Base-by-base conservation (phyloP, 2,888 invertebrate genomes). In the Neoscelio sp. region DNA sequence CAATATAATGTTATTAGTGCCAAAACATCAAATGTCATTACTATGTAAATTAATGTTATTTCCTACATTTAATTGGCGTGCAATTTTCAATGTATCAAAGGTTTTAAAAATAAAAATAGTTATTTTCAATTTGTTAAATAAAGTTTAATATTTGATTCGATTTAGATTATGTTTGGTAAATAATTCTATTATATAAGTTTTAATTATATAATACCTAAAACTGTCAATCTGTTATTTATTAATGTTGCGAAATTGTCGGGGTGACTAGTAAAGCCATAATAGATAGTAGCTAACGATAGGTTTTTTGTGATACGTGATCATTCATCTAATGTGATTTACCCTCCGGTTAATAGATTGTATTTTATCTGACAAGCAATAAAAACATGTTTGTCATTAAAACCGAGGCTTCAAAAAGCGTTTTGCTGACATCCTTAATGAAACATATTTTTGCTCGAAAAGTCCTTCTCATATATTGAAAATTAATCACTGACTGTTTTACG, bases 331-430 rank as follows among this genome's bases (percentile, higher is more conserved):
- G 50, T 46, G 50, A 73, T 65, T 48, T 62, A 56, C 38, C 64
- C 65, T 50, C 26, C 23, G 33, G 58, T 58, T 74, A 74, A 74
- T 65, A 74, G 74, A 74, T 74, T 65, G 65, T 65, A 42, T 58
- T 74, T 65, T 58, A 73, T 73, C 56, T 56, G 64, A 56, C 73
- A 48, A 64, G 64, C 56, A 64, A 64, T 62, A 73, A 73, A 73
- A 73, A 64, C 64, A 38, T 56, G 73, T 64, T 73, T 73, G 64
- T 73, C 73, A 73, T 54, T 44, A 48, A 40, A 38, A 64, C 23
- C 26, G 44, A 40, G 60, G 13, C 60, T 26, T 26, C 64, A 52
- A 64, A 73, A 73, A 73, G 54, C 44, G 35, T 23, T 40, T 12
- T n/a, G 42, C 54, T 40, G 40, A 42, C 30, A 26, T 48, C 10